Evolutionary conservation across 2,888 invertebrate species (phyloP), one percentile per base, ranked within the genome.

Genomic region (Acrobasis consociella): DNA sequence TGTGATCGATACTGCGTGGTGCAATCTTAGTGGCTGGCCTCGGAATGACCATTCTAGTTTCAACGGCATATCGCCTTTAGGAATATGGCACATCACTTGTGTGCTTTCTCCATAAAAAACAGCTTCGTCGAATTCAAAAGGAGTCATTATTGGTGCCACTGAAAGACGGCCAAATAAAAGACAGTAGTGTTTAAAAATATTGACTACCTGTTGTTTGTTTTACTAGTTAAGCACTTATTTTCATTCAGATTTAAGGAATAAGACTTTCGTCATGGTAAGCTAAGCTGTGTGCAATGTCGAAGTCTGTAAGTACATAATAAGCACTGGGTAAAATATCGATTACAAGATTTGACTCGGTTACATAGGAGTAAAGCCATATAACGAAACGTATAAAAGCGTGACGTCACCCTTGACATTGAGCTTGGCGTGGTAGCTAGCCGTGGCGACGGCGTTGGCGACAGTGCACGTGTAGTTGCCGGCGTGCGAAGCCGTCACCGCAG

Each of bases 61-160:
- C 69, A 97, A 88, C 3, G 96, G 96, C 76, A 94, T 93, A 84
- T 97, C 96, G 65, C 96, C 96, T 81, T 95, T 94, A 16, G 94
- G 89, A 73, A 91, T 87, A 71, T 91, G 89, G 72, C 95, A 95
- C 87, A 86, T 89, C 42, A 91, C 83, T 85, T 93, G 93, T 76
- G 94, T 89, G 67, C 94, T 94, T 83, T 93, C 94, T 76, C 94
- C 94, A 76, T 89, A 92, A 78, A 90, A 94, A 51, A 92, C 88
- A 71, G 92, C 89, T 77, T 89, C 89, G 76, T 92, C 93, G 74
- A 93, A 94, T 79, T 94, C 93, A 80, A 94, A 94, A 74, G 93
- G 91, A 73, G 93, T 93, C 85, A 94, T 93, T 67, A 93, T 87
- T 71, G 94, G 94, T 73, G 93, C 91, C 87, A 94, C 94, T 94